phyloP scores from a whole-genome alignment of 2,888 invertebrate genomes.

The Troglohyphantes excavatus region DNA sequence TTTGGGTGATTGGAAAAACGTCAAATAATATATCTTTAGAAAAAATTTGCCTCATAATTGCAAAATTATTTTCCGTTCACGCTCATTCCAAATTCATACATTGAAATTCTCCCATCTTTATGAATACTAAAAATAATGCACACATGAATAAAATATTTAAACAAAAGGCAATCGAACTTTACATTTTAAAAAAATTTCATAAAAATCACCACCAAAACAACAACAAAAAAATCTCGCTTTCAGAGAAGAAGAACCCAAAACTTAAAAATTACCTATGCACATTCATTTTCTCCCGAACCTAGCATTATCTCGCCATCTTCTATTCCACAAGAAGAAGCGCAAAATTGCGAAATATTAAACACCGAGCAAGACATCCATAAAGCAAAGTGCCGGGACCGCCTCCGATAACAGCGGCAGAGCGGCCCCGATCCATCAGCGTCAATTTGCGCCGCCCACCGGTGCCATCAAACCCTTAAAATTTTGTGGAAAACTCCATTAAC shows the following conservation, averaged over 20 bases:
- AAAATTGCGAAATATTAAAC: constrained; percentile 6
- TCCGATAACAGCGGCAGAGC: background rate
- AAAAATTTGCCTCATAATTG: too few relatives aligned
- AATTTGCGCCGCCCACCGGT: constrained; percentile 30
- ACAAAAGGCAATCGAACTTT: too few relatives aligned
- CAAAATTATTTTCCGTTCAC: too few relatives aligned
- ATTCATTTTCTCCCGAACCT: background rate
- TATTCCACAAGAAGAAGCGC: background rate
- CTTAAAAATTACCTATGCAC: background rate
- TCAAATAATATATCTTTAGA: too few relatives aligned
- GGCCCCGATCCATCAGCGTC: constrained; percentile 59
- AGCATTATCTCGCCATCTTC: background rate
- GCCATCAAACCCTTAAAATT: constrained; percentile 16
- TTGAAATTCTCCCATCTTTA: too few relatives aligned
- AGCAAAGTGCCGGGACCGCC: background rate
- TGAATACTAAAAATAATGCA: too few relatives aligned
- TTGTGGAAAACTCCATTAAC: constrained; percentile 30
- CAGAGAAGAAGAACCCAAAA: background rate
- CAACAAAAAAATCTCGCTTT: background rate
- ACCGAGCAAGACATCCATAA: background rate
- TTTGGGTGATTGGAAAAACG: too few relatives aligned
- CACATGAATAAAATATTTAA: background rate
- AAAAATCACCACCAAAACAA: background rate
- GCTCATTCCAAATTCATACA: too few relatives aligned
- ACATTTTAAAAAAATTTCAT: background rate